Evolutionary conservation across 1,140 invertebrate genomes (phyloP).

Genomic region (Oryctes rhinoceros): DNA sequence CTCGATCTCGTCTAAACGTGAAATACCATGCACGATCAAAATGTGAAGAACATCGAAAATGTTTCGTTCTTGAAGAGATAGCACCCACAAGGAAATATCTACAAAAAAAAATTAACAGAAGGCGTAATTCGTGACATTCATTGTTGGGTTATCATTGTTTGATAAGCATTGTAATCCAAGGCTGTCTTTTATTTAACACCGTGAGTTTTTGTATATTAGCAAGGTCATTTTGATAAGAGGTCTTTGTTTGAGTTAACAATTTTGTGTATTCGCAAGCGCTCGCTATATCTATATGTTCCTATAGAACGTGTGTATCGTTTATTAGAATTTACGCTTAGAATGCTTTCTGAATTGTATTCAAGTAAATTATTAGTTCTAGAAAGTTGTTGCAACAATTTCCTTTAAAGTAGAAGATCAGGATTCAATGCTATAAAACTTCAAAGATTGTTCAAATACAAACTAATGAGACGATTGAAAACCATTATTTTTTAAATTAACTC

Average conservation of each 20-base stretch:
- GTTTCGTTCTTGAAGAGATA: not conserved
- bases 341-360: too few relatives aligned
- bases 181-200: slow-evolving; percentile 8
- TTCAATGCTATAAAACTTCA: too few relatives aligned
- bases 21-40: not conserved
- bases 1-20: not conserved
- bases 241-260: not conserved
- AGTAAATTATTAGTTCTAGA: too few relatives aligned
- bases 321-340: too few relatives aligned
- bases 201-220: not conserved
- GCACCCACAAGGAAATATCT: not conserved
- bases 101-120: not conserved
- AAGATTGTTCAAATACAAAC: too few relatives aligned
- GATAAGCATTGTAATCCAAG: slow-evolving; percentile 18
- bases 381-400: too few relatives aligned
- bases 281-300: too few relatives aligned
- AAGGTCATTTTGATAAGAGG: not conserved
- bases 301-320: too few relatives aligned
- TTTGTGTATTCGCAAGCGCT: not conserved
- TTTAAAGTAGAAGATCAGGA: too few relatives aligned
- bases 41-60: not conserved
- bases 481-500: too few relatives aligned
- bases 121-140: slow-evolving; percentile 3
- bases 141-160: not conserved
- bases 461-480: too few relatives aligned